Percentiles rank a stretch among this genome's conserved stretches.
Conservation (phyloP, 2,888 invertebrate species). For the Chymomyza fuscimana region DNA sequence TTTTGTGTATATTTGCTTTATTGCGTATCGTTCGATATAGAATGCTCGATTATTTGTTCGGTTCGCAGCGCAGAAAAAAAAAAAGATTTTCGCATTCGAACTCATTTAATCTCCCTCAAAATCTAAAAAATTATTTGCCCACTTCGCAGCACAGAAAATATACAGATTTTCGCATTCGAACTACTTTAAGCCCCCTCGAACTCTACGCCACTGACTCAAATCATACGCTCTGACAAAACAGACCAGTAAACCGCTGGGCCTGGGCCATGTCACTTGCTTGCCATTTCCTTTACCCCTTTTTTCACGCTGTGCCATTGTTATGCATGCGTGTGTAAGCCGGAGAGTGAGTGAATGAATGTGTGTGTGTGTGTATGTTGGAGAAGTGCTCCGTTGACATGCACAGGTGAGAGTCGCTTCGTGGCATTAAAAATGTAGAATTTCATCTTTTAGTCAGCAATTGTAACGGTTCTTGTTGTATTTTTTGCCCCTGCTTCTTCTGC, state of each 20-base stretch:
- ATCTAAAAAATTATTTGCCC: too few relatives aligned
- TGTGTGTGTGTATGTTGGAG: conserved; percentile 24
- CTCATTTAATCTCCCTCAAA: too few relatives aligned
- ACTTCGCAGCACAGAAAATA: too few relatives aligned
- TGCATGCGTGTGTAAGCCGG: conserved; percentile 18
- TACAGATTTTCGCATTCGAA: not conserved
- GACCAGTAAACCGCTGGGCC: not conserved
- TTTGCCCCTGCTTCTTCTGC: conserved; percentile 15
- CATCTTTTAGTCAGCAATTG: conserved; percentile 75
- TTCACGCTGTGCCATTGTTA: conserved; percentile 61
- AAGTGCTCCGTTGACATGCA: conserved; percentile 64
- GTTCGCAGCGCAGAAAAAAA: too few relatives aligned
- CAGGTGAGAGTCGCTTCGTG: conserved; percentile 53
- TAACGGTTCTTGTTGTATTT: conserved; percentile 48
- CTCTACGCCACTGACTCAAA: too few relatives aligned
- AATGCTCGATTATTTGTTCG: too few relatives aligned
- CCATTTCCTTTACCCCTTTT: conserved; percentile 1
- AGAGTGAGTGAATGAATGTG: conserved; percentile 3
- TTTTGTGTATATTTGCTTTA: too few relatives aligned
- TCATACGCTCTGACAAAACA: not conserved
- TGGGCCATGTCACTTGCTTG: not conserved
- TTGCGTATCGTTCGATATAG: too few relatives aligned
- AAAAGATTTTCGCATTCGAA: too few relatives aligned
- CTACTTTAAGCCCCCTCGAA: not conserved
- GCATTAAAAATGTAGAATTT: conserved; percentile 76